Base-by-base conservation (phyloP, 2,113 vertebrate species). In the Plectropomus leopardus region DNA sequence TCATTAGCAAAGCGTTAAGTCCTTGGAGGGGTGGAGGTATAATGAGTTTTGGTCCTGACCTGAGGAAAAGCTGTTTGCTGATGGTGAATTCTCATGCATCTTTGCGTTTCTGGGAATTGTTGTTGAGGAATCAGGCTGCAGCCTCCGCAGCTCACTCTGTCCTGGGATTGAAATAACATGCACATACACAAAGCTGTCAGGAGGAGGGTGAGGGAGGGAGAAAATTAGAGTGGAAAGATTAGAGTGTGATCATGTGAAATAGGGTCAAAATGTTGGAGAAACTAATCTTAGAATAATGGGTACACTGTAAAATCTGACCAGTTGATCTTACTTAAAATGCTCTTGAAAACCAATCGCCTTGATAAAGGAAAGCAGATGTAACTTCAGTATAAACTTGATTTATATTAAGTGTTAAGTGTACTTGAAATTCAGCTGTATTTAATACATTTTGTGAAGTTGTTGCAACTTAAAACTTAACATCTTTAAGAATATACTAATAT, bases 141-240 rank as follows among this genome's bases (percentile, higher is more conserved):
- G 68, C 24, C 64, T 45, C 63, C 26, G 68, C 24, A 5, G n/a
- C 48, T 44, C 3, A 48, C 14, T 70, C 44, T 26, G n/a, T 70
- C 28, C 67, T 63, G 21, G 28, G 11, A 78, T 66, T 66, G 32
- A 85, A 85, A 83, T 65, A 53, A 68, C 23, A 45, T n/a, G 26
- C 26, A 23, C 40, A 58, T 61, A 71, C 78, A 88, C 61, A 74
- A 32, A 68, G 45, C 15, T 32, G 36, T 24, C 32, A 19, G 8
- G 17, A 19, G 13, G 54, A 30, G 32, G 55, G 30, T 28, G 17
- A 24, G 45, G 1, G n/a, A 57, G 42, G 19, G 21, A 47, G 17
- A n/a, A 42, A 34, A n/a, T 26, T n/a, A 5, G 10, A 47, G 45
- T 44, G n/a, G 48, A 58, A 55, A 24, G 17, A 68, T 47, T 28